Conservation (phyloP, 2,888 invertebrate species). For the Acleris sparsana region DNA sequence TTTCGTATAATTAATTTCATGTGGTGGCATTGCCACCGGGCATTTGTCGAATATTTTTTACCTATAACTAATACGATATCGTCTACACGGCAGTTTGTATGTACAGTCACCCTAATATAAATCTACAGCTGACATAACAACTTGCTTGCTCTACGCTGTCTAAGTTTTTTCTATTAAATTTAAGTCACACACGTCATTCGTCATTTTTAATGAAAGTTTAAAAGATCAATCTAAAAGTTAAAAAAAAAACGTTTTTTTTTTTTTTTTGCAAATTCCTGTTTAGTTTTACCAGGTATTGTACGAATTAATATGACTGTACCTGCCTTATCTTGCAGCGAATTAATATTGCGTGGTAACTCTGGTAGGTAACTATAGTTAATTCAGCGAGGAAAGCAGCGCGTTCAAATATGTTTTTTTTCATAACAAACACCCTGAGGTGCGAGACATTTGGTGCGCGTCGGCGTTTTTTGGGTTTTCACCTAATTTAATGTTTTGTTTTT, state of each 20-base stretch:
- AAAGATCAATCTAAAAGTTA: too few species aligned
- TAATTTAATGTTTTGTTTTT: conserved; percentile 32
- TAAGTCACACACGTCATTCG: too few species aligned
- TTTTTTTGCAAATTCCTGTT: too few species aligned
- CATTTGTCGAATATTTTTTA: conserved; percentile 28
- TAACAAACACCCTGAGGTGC: conserved; percentile 60
- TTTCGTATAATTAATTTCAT: conserved; percentile 51
- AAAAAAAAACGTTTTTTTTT: too few species aligned
- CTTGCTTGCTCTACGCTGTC: too few species aligned
- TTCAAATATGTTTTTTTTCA: not conserved
- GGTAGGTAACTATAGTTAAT: not conserved
- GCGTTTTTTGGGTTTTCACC: conserved; percentile 21
- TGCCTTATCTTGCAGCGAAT: too few species aligned
- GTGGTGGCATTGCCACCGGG: conserved; percentile 43
- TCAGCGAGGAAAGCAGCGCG: conserved; percentile 6
- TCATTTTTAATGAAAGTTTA: too few species aligned
- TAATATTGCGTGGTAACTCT: too few species aligned
- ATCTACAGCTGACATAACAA: too few species aligned
- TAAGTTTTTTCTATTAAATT: too few species aligned
- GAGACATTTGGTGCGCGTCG: conserved; percentile 62
- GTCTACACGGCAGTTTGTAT: not conserved
- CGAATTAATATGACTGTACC: too few species aligned
- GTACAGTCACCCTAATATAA: not conserved
- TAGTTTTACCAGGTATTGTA: too few species aligned
- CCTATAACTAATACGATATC: conserved; percentile 4